Evolutionary conservation across 2,888 invertebrate genomes (phyloP).

Genomic region (Caenorhabditis drosophilae): DNA sequence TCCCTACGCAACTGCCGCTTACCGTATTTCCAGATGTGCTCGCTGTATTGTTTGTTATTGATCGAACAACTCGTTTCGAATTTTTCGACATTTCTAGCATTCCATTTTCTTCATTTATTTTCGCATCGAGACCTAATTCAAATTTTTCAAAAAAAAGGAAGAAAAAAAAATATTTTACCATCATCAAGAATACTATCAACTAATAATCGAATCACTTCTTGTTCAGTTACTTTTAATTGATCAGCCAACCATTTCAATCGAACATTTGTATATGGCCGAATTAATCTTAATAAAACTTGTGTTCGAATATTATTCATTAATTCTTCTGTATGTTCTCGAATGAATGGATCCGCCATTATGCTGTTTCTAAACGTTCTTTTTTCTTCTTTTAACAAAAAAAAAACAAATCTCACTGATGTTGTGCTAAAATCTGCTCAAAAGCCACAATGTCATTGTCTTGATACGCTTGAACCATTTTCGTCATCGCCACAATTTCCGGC

Average conservation of each 20-base stretch:
- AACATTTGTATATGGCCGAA: slow-evolving; percentile 95
- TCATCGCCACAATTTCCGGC: slow-evolving; percentile 98
- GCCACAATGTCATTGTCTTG: slow-evolving; percentile 60
- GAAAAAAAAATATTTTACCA: slow-evolving; percentile 72
- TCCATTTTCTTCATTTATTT: slow-evolving; percentile 40
- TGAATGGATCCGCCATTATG: slow-evolving; percentile 99
- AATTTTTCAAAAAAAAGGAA: too few relatives aligned
- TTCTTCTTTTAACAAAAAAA: slow-evolving; percentile 1
- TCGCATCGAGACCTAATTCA: slow-evolving; percentile 36
- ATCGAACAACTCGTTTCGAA: slow-evolving; percentile 10
- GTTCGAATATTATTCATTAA: slow-evolving; percentile 85
- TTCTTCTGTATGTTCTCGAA: slow-evolving; percentile 92
- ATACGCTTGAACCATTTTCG: slow-evolving; percentile 81
- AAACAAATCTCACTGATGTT: slow-evolving; percentile 30
- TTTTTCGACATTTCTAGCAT: slow-evolving; percentile 34
- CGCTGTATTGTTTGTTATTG: too few relatives aligned
- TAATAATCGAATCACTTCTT: slow-evolving; percentile 90
- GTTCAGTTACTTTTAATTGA: slow-evolving; percentile 71
- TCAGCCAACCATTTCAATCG: slow-evolving; percentile 96
- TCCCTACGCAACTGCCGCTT: too few relatives aligned
- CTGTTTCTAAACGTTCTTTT: slow-evolving; percentile 76
- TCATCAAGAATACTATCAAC: slow-evolving; percentile 97
- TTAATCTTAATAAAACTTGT: slow-evolving; percentile 87
- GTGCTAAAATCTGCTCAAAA: slow-evolving; percentile 86
- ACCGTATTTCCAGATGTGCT: too few relatives aligned